A percentile compares a stretch with the other conserved stretches of the same genome.
phyloP scores from a whole-genome alignment of 1,140 invertebrate species.

The Hylaeus anthracinus region DNA sequence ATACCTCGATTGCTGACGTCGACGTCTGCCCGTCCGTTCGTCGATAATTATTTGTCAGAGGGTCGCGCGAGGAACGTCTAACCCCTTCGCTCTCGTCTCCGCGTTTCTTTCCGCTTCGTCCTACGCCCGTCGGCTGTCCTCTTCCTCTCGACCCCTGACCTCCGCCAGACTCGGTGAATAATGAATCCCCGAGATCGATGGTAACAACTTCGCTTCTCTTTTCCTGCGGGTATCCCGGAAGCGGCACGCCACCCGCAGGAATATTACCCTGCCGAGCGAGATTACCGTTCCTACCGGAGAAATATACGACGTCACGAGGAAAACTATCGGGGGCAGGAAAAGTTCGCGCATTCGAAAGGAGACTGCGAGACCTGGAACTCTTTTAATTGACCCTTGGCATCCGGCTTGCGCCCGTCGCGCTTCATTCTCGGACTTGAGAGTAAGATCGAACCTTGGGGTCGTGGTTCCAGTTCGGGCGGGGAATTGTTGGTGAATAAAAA shows the following conservation, averaged over 20 bases:
- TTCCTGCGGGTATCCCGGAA: slow-evolving; percentile 4
- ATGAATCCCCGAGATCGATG: slow-evolving; percentile 40
- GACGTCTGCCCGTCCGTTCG: slow-evolving; percentile 7
- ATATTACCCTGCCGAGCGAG: slow-evolving; percentile 9
- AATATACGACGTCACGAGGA: slow-evolving; percentile 12
- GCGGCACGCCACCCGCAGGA: neutral
- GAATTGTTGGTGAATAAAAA: no score
- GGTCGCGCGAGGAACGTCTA: neutral
- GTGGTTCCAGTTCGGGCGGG: no score
- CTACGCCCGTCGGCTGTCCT: neutral
- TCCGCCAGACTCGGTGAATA: slow-evolving; percentile 27
- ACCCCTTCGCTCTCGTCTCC: no score
- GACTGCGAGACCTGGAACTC: neutral
- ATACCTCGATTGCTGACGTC: slow-evolving; percentile 7
- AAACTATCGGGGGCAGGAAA: slow-evolving; percentile 3
- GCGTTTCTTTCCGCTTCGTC: neutral
- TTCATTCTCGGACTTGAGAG: no score
- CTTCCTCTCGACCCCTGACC: slow-evolving; percentile 9
- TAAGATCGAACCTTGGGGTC: no score
- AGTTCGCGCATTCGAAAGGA: slow-evolving; percentile 7
- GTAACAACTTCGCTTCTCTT: slow-evolving; percentile 30
- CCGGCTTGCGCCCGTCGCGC: neutral
- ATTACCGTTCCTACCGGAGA: neutral
- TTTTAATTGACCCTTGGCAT: neutral
- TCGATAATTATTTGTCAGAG: slow-evolving; percentile 11